Evolutionary conservation across 2,888 invertebrate genomes (phyloP), one percentile per base, ranked within the genome.

Genomic region (Pyralis farinalis): DNA sequence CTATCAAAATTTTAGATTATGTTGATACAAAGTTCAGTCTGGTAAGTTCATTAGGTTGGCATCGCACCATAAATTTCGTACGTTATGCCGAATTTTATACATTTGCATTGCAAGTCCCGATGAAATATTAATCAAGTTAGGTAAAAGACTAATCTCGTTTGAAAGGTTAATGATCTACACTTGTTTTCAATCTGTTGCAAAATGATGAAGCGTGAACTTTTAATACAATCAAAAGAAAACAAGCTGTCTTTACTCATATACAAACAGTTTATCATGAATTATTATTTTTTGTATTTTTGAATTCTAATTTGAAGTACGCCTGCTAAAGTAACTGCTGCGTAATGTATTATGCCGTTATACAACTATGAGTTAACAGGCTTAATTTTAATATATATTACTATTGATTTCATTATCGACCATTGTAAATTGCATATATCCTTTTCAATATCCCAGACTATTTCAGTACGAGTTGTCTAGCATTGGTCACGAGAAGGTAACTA

Each of bases 81-180:
- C 25, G 25, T 25, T 25, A 7, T 16, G 16, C n/a, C n/a, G n/a
- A 4, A 25, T 29, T 29, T 21, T 21, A 30, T 28, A 35, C 1
- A 12, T 28, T 28, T 35, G 28, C 9, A 29, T 28, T 37, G 2
- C n/a, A n/a, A 11, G 21, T 30, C 22, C 9, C 37, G 16, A 7
- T 11, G 37, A 37, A 12, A 1, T 20, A 37, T 37, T 29, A 12
- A 37, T 37, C 37, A 37, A 30, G 37, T 36, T 29, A 36, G 16
- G 29, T 16, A 36, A 37, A 37, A 22, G 10, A 30, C 30, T 20
- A 37, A 37, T 37, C 28, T 37, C 28, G 28, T 30, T 37, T 30
- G 21, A 37, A 37, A 37, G 37, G 37, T 37, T 37, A 37, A 37
- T 22, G 37, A 16, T 12, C 29, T 28, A 37, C 37, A 37, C 30